Conservation (phyloP, 53 echinoderm and acorn worm species). For the Paelopatides confundens region DNA sequence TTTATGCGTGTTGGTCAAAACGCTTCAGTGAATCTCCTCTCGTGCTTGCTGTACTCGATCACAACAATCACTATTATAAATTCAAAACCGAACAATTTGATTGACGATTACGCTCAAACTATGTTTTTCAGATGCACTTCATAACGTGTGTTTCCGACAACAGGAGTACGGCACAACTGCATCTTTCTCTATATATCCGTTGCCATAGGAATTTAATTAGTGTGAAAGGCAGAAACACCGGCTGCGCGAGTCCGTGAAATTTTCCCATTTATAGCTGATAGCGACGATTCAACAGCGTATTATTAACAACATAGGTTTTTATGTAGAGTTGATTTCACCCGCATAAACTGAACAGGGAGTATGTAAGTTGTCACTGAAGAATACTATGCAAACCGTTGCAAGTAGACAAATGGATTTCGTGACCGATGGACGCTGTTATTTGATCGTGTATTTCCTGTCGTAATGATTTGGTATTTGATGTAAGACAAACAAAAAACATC, state of each 20-base stretch:
- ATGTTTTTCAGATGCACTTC: no score
- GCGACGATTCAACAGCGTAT: background rate
- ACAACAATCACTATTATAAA: conserved; percentile 17
- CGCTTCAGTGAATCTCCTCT: conserved; percentile 9
- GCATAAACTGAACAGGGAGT: background rate
- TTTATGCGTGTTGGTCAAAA: conserved; percentile 19
- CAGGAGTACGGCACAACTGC: background rate
- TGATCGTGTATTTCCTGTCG: background rate
- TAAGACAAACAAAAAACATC: no score
- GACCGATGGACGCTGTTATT: background rate
- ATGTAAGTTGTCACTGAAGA: background rate
- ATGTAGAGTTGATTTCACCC: background rate
- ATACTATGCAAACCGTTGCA: background rate
- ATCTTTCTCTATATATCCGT: background rate
- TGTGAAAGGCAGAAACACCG: conserved; percentile 17
- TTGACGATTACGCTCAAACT: conserved; percentile 3
- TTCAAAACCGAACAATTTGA: conserved; percentile 2
- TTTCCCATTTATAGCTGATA: conserved; percentile 7
- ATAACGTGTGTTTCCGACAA: no score
- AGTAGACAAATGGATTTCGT: background rate
- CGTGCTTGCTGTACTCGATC: background rate
- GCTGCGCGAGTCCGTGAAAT: conserved; percentile 8
- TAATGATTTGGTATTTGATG: no score
- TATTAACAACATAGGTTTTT: background rate
- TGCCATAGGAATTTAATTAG: conserved; percentile 56